These are phyloP conservation scores for Apis cerana DNA, from an alignment of 1,140 invertebrate species.

Conservation along the genomic window DNA sequence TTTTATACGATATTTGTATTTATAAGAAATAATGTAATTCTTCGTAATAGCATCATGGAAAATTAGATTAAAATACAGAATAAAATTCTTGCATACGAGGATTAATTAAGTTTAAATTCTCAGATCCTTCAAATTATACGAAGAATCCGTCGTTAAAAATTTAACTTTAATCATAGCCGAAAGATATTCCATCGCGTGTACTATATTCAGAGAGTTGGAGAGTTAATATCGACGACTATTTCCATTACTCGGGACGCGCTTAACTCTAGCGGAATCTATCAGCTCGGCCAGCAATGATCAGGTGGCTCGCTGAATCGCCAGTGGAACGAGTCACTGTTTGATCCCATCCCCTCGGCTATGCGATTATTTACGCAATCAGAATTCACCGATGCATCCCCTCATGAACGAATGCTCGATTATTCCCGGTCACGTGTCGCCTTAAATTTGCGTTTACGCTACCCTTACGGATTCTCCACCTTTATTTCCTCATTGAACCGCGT, in stretches of 20 bases:
- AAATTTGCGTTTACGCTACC: conserved; percentile 3
- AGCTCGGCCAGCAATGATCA: conserved; percentile 17
- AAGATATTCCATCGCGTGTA: background rate
- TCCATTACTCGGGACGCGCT: conserved; percentile 34
- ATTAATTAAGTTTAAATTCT: too few relatives aligned
- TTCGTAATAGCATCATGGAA: too few relatives aligned
- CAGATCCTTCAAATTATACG: background rate
- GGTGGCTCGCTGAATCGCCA: conserved; percentile 12
- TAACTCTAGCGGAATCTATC: conserved; percentile 24
- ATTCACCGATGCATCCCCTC: conserved; percentile 22
- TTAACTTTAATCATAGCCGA: background rate
- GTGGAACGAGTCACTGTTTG: conserved; percentile 7
- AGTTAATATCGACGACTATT: conserved; percentile 36
- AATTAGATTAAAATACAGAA: too few relatives aligned
- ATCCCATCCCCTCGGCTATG: background rate
- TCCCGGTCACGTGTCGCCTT: conserved; percentile 23
- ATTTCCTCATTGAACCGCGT: background rate
- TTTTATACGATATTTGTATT: too few relatives aligned
- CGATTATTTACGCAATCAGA: conserved; percentile 43
- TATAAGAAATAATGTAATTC: too few relatives aligned
- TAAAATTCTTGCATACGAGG: too few relatives aligned
- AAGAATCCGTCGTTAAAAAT: background rate
- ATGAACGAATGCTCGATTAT: conserved; percentile 36
- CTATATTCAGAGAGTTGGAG: background rate
- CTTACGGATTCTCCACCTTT: conserved; percentile 12